Evolutionary conservation across 2,888 invertebrate species (phyloP).

Genomic region (Uloborus plumipes): DNA sequence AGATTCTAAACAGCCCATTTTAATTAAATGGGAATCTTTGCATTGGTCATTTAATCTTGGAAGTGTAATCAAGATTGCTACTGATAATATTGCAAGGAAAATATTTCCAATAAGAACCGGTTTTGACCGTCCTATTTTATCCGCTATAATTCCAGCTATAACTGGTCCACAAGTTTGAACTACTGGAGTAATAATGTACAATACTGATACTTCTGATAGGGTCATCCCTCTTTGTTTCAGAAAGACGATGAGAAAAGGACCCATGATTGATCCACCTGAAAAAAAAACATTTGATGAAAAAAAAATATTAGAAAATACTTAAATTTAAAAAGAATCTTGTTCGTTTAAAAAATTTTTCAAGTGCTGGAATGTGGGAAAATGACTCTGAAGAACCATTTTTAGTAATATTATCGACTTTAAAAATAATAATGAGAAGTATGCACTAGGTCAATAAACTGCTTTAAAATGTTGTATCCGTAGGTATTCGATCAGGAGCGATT

Average conservation of each 20-base stretch:
- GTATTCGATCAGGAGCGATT: too few species aligned
- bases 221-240: constrained; percentile 91
- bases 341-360: too few species aligned
- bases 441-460: too few species aligned
- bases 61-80: constrained; percentile 79
- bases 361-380: too few species aligned
- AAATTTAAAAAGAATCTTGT: neutral
- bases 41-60: constrained; percentile 65
- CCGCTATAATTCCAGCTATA: constrained; percentile 80
- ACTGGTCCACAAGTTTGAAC: constrained; percentile 88
- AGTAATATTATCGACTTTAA: too few species aligned
- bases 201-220: constrained; percentile 87
- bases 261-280: constrained; percentile 83
- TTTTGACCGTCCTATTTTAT: constrained; percentile 88
- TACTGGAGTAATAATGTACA: constrained; percentile 87
- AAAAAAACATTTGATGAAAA: neutral
- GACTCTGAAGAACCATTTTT: too few species aligned
- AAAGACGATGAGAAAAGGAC: constrained; percentile 89
- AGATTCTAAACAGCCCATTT: neutral
- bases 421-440: too few species aligned
- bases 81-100: constrained; percentile 82
- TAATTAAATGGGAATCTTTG: neutral
- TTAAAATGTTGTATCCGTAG: too few species aligned
- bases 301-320: neutral
- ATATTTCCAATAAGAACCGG: constrained; percentile 84